phyloP scores from a whole-genome alignment of 2,113 vertebrate genomes.

The Aegypius monachus region DNA sequence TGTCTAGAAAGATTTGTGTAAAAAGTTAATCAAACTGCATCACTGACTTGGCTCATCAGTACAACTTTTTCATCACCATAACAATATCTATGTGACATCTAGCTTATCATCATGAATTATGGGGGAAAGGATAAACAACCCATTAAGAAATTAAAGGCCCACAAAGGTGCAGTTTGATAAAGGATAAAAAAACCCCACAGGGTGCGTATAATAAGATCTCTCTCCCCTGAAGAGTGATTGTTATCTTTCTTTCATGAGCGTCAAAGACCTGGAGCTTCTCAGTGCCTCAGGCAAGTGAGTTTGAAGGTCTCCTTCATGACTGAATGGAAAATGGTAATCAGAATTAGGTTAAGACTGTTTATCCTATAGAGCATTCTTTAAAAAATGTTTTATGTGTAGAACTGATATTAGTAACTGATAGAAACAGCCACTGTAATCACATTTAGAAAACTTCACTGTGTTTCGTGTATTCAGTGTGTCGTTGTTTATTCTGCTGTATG shows the following conservation, averaged over 20 bases:
- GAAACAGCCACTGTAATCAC: neutral
- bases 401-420: slow-evolving; percentile 35
- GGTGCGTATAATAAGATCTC: slow-evolving; percentile 62
- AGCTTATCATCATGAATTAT: slow-evolving; percentile 46
- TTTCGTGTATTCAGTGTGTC: neutral
- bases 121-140: slow-evolving; percentile 56
- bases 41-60: slow-evolving; percentile 5
- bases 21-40: slow-evolving; percentile 49
- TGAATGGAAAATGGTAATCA: slow-evolving; percentile 71
- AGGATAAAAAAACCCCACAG: slow-evolving; percentile 47
- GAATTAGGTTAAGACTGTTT: slow-evolving; percentile 73
- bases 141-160: slow-evolving; percentile 63
- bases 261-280: slow-evolving; percentile 67
- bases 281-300: slow-evolving; percentile 74
- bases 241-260: slow-evolving; percentile 74
- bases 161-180: slow-evolving; percentile 65
- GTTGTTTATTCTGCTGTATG: neutral
- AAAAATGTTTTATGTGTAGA: slow-evolving; percentile 20
- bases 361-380: slow-evolving; percentile 44
- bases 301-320: slow-evolving; percentile 70
- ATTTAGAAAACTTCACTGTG: neutral
- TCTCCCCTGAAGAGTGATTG: slow-evolving; percentile 64
- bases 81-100: neutral
- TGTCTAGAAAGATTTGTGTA: slow-evolving; percentile 24
- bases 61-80: slow-evolving; percentile 29